Evolutionary conservation across 2,797 vertebrate genomes (phyloP).

Genomic region (Scarus forsteni): DNA sequence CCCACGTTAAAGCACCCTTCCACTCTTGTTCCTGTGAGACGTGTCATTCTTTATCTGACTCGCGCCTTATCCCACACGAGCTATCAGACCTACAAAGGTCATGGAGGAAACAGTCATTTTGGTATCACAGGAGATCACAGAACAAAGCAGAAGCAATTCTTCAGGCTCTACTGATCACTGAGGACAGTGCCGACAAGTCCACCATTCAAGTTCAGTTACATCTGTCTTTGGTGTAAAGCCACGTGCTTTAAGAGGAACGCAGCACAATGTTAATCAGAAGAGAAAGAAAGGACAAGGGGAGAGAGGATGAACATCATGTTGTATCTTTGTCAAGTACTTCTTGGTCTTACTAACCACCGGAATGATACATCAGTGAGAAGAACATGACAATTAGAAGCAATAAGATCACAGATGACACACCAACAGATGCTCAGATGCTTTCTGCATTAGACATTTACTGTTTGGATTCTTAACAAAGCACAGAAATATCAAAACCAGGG

Average conservation of each 20-base stretch:
- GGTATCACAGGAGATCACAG: conserved; percentile 9
- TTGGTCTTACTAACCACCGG: not conserved
- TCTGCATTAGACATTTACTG: too few species aligned
- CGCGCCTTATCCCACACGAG: not conserved
- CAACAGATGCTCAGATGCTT: too few species aligned
- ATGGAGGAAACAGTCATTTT: conserved; percentile 16
- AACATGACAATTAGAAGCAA: too few species aligned
- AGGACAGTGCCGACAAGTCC: not conserved
- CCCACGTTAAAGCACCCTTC: not conserved
- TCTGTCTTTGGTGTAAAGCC: not conserved
- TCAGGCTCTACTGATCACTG: conserved; percentile 13
- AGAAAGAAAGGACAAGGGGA: not conserved
- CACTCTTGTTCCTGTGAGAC: not conserved
- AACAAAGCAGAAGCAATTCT: not conserved
- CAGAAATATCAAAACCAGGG: too few species aligned
- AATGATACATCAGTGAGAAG: not conserved
- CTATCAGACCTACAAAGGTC: conserved; percentile 46
- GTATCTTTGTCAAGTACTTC: not conserved
- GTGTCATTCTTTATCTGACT: conserved; percentile 16
- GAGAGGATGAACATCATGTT: not conserved
- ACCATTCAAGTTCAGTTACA: not conserved
- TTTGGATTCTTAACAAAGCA: too few species aligned
- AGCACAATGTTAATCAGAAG: not conserved
- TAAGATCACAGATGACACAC: not conserved
- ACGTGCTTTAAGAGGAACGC: not conserved